Conservation (phyloP, 2,797 vertebrate genomes). For the Enteromius paludinosus region DNA sequence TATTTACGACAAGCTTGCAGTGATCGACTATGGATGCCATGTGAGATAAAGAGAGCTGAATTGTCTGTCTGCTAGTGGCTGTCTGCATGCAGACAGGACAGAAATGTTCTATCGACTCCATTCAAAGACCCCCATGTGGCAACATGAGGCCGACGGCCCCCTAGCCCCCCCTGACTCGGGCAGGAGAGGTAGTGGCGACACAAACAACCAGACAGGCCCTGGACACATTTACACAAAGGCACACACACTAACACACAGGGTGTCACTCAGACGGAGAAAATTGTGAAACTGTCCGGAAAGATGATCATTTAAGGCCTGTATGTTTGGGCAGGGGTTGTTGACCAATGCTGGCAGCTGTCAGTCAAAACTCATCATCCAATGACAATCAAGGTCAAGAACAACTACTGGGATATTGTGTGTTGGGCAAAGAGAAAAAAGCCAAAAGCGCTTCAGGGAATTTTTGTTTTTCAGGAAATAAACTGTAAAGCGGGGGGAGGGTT, state of each 20-base stretch:
- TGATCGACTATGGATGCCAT: slow-evolving; percentile 28
- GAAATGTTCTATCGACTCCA: slow-evolving; percentile 48
- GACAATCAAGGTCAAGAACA: slow-evolving; percentile 76
- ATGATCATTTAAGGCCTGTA: slow-evolving; percentile 63
- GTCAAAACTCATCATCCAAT: slow-evolving; percentile 73
- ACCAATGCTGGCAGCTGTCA: slow-evolving; percentile 70
- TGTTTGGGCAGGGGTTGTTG: slow-evolving; percentile 58
- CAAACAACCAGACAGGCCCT: slow-evolving; percentile 39
- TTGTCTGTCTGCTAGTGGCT: slow-evolving; percentile 30
- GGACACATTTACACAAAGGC: slow-evolving; percentile 38
- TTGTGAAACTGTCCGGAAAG: slow-evolving; percentile 63
- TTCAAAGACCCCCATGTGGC: slow-evolving; percentile 52
- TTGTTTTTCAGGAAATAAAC: slow-evolving; percentile 3
- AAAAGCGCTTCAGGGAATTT: slow-evolving; percentile 40
- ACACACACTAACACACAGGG: slow-evolving; percentile 45
- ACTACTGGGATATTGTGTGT: slow-evolving; percentile 24
- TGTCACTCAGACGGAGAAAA: slow-evolving; percentile 58
- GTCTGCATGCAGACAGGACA: slow-evolving; percentile 45
- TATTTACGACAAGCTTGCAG: slow-evolving; percentile 32
- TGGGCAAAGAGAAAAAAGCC: slow-evolving; percentile 3
- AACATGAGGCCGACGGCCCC: slow-evolving; percentile 39
- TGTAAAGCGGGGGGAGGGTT: neutral
- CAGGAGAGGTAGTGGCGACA: slow-evolving; percentile 36
- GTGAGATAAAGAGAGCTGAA: slow-evolving; percentile 38
- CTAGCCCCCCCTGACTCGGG: neutral